Evolutionary conservation across 2,888 invertebrate species (phyloP), one percentile per base, ranked within the genome.

Genomic region (Caenorhabditis sulstoni): DNA sequence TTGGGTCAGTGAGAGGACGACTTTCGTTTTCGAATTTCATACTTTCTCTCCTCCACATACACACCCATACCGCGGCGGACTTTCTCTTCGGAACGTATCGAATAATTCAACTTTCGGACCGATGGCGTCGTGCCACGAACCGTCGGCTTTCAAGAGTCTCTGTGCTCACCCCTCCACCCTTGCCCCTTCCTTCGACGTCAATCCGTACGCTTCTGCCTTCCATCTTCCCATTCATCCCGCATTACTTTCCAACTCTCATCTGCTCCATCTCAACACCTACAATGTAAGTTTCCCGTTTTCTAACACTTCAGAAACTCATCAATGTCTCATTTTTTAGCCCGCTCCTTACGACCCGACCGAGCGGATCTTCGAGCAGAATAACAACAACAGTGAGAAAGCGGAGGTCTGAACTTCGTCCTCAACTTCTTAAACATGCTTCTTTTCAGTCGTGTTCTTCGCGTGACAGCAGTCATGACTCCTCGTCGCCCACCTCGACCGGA

Each of bases 1-100:
- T 82, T 82, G 81, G 82, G 82, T 80, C 82, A 74, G 68, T 70
- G 68, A 64, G 74, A 66, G 65, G 66, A 66, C 66, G 74, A 74
- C 74, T 74, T 74, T 74, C 74, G 50, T 74, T 74, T 74, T 74
- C 73, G 47, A 59, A 74, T 73, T 73, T 73, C 73, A 65, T 65
- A 67, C 75, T 75, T 75, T 75, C 75, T 58, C 75, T 50, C 61
- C 22, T 64, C 67, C 39, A 37, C 68, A 52, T 35, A 70, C 55
- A 70, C 70, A 61, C 55, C 53, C 55, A 70, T 29, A 53, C 53
- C 61, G 53, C 70, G 45, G 61, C 70, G 59, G 66, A 66, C 66
- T 66, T 57, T 57, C 66, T 66, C 64, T 65, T 29, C 29, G 29
- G 29, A 29, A 29, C 53, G 52, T 29, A n/a, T n/a, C n/a, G 29